Conservation (phyloP, 2,888 invertebrate genomes). For the Heteromyza rotundicornis region DNA sequence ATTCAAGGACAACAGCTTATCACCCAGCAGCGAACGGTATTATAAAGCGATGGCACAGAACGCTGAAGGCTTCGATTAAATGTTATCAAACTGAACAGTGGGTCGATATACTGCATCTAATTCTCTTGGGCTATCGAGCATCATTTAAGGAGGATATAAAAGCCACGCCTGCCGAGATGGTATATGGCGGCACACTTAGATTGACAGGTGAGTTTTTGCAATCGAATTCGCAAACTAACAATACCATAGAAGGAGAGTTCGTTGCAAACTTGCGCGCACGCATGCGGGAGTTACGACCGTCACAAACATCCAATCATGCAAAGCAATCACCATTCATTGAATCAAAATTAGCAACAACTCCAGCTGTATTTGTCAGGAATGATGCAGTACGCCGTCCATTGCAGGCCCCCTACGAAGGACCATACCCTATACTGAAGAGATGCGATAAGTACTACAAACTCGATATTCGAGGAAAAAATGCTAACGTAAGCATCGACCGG, state of each 20-base stretch:
- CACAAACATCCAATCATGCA: slow-evolving; percentile 6
- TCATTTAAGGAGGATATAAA: slow-evolving; percentile 23
- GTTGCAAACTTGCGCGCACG: neutral
- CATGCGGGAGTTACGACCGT: neutral
- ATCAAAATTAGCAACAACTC: neutral
- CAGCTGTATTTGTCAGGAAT: slow-evolving; percentile 3
- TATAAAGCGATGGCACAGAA: slow-evolving; percentile 25
- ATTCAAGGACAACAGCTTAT: slow-evolving; percentile 23
- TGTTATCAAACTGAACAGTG: slow-evolving; percentile 16
- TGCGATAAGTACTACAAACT: no score
- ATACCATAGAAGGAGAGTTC: neutral
- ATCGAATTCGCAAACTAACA: neutral
- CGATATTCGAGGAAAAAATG: neutral
- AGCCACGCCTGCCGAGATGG: slow-evolving; percentile 25
- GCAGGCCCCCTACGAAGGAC: slow-evolving; percentile 7
- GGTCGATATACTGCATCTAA: slow-evolving; percentile 19
- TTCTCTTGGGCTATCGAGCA: slow-evolving; percentile 23
- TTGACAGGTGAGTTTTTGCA: slow-evolving; percentile 29
- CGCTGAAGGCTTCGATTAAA: slow-evolving; percentile 22
- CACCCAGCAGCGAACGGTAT: slow-evolving; percentile 28
- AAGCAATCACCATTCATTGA: slow-evolving; percentile 3
- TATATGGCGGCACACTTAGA: slow-evolving; percentile 23
- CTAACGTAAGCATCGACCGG: neutral
- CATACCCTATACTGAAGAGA: neutral
- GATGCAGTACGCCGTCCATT: neutral